These are phyloP conservation scores for Hyla sarda DNA, from an alignment of 2,113 vertebrate species.

Conservation along the genomic window DNA sequence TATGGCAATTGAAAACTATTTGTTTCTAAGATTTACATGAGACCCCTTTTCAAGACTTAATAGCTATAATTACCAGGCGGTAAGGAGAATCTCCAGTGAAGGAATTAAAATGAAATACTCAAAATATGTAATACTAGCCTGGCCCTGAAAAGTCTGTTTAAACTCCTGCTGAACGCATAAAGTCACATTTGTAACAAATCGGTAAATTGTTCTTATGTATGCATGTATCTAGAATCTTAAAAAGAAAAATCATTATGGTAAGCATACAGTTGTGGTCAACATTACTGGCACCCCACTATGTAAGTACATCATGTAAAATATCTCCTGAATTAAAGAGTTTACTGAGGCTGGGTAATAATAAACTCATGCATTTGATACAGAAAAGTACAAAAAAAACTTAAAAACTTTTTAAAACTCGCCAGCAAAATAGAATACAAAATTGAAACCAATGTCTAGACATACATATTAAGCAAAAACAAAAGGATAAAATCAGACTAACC, in stretches of 20 bases:
- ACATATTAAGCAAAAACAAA: too few species aligned
- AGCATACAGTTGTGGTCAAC: too few species aligned
- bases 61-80: slow-evolving; percentile 39
- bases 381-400: too few species aligned
- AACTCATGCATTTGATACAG: too few species aligned
- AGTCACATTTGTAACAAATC: background rate
- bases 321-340: too few species aligned
- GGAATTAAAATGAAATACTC: background rate
- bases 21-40: slow-evolving; percentile 33
- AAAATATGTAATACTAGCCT: slow-evolving; percentile 16
- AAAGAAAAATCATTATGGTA: background rate
- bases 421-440: too few species aligned
- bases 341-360: too few species aligned
- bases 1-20: slow-evolving; percentile 39
- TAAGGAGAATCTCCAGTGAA: slow-evolving; percentile 32
- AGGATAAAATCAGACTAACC: too few species aligned
- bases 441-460: too few species aligned
- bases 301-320: too few species aligned
- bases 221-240: background rate
- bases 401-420: too few species aligned
- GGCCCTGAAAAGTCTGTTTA: slow-evolving; percentile 10
- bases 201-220: background rate
- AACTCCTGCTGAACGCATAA: background rate
- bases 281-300: too few species aligned
- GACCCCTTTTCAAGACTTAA: slow-evolving; percentile 43